These are phyloP conservation scores for Harpalus rufipes DNA, from an alignment of 2,888 invertebrate genomes.

Conservation along the genomic window DNA sequence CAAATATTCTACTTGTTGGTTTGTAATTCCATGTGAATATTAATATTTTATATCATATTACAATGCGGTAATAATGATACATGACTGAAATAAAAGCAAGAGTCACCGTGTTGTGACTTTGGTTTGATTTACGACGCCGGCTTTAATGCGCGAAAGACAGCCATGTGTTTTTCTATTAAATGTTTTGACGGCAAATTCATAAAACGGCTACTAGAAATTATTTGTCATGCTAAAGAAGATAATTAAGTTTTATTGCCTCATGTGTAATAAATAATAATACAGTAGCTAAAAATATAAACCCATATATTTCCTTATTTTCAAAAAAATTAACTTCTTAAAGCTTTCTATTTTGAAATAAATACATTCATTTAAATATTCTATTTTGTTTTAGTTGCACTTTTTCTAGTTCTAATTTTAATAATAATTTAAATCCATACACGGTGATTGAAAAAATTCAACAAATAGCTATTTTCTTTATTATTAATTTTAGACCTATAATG, in stretches of 20 bases:
- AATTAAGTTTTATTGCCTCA: conserved; percentile 23
- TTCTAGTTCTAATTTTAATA: too few relatives aligned
- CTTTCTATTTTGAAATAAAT: too few relatives aligned
- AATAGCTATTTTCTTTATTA: too few relatives aligned
- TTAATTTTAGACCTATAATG: too few relatives aligned
- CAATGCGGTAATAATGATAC: conserved; percentile 62
- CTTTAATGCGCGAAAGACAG: conserved; percentile 28
- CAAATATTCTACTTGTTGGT: conserved; percentile 55
- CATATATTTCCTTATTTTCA: not conserved
- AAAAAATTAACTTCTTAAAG: not conserved
- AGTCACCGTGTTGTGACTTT: conserved; percentile 33
- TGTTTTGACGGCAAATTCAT: conserved; percentile 31
- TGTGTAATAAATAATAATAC: conserved; percentile 28
- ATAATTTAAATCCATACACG: too few relatives aligned
- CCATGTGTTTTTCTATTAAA: conserved; percentile 41
- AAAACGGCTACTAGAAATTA: conserved; percentile 14
- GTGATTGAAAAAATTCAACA: too few relatives aligned
- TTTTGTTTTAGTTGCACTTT: too few relatives aligned
- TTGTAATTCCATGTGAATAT: conserved; percentile 59
- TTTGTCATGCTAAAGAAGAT: conserved; percentile 34
- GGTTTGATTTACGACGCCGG: conserved; percentile 29
- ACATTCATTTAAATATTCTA: too few relatives aligned
- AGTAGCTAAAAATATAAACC: not conserved
- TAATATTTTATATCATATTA: conserved; percentile 64
- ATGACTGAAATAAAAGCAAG: conserved; percentile 59